Evolutionary conservation across 2,797 vertebrate species (phyloP).

Genomic region (Moxostoma hubbsi): DNA sequence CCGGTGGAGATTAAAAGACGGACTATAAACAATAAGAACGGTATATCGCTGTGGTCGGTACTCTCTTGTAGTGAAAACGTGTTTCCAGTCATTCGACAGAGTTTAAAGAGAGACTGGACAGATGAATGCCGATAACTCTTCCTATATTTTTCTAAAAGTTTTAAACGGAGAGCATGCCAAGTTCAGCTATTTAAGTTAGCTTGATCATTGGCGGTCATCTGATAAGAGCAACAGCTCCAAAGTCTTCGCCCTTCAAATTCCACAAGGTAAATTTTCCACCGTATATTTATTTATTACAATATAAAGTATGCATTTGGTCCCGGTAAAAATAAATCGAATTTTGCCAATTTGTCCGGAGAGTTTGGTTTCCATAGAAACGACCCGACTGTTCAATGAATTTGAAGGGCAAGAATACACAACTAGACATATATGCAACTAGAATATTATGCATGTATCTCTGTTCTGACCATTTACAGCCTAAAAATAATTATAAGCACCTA

Average conservation of each 20-base stretch:
- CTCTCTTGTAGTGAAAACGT: not conserved
- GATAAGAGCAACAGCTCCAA: conserved; percentile 7
- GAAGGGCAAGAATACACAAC: conserved; percentile 62
- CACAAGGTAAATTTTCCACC: not conserved
- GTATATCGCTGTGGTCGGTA: not conserved
- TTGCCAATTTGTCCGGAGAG: conserved; percentile 56
- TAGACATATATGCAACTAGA: no score
- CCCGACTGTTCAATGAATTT: conserved; percentile 54
- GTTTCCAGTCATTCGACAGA: no score
- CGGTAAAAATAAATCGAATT: not conserved
- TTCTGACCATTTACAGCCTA: not conserved
- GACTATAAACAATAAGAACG: conserved; percentile 72
- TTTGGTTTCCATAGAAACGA: conserved; percentile 64
- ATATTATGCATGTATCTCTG: not conserved
- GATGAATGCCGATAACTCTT: no score
- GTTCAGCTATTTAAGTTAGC: not conserved
- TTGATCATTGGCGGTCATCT: not conserved
- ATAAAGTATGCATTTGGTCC: not conserved
- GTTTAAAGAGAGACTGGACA: no score
- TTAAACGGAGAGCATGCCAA: not conserved
- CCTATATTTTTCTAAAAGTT: not conserved
- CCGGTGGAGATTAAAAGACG: conserved; percentile 57
- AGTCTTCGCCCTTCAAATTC: not conserved
- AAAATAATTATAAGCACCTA: not conserved
- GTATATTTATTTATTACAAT: not conserved